These are phyloP conservation scores for Zoanthus sansibaricus DNA, from an alignment of 92 coral and sea anemone genomes.

Conservation along the genomic window DNA sequence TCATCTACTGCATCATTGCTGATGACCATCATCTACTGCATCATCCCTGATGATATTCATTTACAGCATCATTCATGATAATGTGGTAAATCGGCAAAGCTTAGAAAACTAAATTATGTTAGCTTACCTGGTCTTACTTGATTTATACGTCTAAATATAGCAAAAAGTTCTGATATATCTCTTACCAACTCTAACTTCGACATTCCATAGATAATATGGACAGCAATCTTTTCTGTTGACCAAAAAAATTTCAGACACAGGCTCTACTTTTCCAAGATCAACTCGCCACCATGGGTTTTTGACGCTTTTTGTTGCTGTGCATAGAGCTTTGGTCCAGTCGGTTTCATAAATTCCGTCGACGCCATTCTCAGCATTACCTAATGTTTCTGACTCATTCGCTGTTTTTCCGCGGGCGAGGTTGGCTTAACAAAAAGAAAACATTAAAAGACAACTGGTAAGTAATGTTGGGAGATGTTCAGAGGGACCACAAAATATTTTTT, in stretches of 20 bases:
- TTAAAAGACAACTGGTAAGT: too few relatives aligned
- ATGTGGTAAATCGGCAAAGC: too few relatives aligned
- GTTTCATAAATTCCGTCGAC: not conserved
- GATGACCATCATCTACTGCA: too few relatives aligned
- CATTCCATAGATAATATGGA: not conserved
- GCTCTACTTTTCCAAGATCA: slow-evolving; percentile 2
- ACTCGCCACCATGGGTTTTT: not conserved
- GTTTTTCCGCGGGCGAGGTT: slow-evolving; percentile 15
- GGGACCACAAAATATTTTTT: too few relatives aligned
- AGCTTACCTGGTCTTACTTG: too few relatives aligned
- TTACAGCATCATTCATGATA: too few relatives aligned
- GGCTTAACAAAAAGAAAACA: not conserved
- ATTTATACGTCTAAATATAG: too few relatives aligned
- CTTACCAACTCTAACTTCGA: not conserved
- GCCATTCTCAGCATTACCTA: not conserved
- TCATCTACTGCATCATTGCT: too few relatives aligned
- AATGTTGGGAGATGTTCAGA: too few relatives aligned
- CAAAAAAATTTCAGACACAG: slow-evolving; percentile 23
- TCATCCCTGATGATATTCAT: too few relatives aligned
- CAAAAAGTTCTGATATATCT: not conserved
- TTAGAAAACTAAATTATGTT: too few relatives aligned
- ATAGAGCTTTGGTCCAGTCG: not conserved
- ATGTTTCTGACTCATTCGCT: not conserved
- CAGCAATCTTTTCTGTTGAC: not conserved
- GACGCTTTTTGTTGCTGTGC: not conserved